Evolutionary conservation across 2,888 invertebrate genomes (phyloP).

Genomic region (Dolichopus griseipennis): DNA sequence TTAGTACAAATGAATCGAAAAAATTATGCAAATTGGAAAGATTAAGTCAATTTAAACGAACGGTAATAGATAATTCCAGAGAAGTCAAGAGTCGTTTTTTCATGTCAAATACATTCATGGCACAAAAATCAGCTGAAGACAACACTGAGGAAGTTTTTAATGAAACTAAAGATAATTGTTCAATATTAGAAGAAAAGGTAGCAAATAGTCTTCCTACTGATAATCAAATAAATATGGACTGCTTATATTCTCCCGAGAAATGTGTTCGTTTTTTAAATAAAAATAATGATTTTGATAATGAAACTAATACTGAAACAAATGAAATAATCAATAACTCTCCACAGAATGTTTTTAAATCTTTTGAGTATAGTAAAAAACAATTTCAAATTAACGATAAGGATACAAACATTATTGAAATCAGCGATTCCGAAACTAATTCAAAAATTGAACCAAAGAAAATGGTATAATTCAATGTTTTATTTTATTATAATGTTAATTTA

Average conservation of each 20-base stretch:
- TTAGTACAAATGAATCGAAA: slow-evolving; percentile 8
- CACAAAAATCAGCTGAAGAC: background rate
- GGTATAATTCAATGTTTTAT: slow-evolving; percentile 11
- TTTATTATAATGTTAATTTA: background rate
- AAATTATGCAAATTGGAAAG: slow-evolving; percentile 25
- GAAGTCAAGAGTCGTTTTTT: slow-evolving; percentile 56
- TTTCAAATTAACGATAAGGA: background rate
- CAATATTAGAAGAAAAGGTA: no score
- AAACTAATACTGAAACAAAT: background rate
- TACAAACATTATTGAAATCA: slow-evolving; percentile 9
- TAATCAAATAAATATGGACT: no score
- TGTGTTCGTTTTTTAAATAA: no score
- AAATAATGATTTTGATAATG: no score
- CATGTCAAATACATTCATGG: slow-evolving; percentile 27
- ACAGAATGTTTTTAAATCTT: background rate
- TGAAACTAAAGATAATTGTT: background rate
- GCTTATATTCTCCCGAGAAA: no score
- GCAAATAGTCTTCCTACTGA: background rate
- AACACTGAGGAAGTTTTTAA: background rate
- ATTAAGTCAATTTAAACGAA: slow-evolving; percentile 48
- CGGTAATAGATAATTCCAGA: slow-evolving; percentile 38
- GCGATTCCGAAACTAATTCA: slow-evolving; percentile 21
- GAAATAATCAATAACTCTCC: no score
- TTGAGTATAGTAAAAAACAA: background rate
- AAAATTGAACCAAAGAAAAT: slow-evolving; percentile 37